A percentile compares a stretch with the other conserved stretches of the same genome.
Conservation (phyloP, 2,888 invertebrate genomes). For the Cosmopolites sordidus region DNA sequence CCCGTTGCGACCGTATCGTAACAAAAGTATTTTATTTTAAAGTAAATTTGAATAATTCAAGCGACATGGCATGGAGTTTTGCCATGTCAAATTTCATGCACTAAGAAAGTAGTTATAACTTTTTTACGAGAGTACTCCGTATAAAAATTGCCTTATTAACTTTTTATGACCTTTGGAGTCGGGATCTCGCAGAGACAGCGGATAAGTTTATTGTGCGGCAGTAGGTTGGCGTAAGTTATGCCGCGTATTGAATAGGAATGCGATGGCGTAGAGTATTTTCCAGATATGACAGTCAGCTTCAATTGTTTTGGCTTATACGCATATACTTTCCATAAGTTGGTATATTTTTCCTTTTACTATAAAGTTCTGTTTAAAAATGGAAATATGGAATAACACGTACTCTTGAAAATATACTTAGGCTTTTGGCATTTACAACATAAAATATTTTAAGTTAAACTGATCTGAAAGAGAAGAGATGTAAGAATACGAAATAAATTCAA, state of each 20-base stretch:
- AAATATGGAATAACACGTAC: too few relatives aligned
- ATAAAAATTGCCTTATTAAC: constrained; percentile 11
- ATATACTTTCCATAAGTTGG: too few relatives aligned
- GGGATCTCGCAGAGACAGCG: neutral
- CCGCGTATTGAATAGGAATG: constrained; percentile 1
- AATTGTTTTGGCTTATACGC: too few relatives aligned
- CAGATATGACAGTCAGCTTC: too few relatives aligned
- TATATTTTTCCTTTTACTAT: too few relatives aligned
- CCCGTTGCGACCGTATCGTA: neutral
- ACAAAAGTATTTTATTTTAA: constrained; percentile 1
- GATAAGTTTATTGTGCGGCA: neutral
- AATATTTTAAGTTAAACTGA: too few relatives aligned
- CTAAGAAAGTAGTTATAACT: constrained; percentile 10
- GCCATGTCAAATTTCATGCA: constrained; percentile 12
- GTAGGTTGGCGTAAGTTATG: neutral
- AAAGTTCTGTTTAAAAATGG: too few relatives aligned
- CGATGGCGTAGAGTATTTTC: too few relatives aligned
- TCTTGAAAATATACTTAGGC: too few relatives aligned
- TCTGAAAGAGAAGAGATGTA: too few relatives aligned
- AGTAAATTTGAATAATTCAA: constrained; percentile 11
- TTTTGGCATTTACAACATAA: too few relatives aligned
- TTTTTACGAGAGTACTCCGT: constrained; percentile 13
- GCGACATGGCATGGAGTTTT: constrained; percentile 9
- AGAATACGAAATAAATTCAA: too few relatives aligned
- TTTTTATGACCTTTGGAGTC: constrained; percentile 5